Conservation (phyloP, 1,140 invertebrate species). For the Drosophila biarmipes region DNA sequence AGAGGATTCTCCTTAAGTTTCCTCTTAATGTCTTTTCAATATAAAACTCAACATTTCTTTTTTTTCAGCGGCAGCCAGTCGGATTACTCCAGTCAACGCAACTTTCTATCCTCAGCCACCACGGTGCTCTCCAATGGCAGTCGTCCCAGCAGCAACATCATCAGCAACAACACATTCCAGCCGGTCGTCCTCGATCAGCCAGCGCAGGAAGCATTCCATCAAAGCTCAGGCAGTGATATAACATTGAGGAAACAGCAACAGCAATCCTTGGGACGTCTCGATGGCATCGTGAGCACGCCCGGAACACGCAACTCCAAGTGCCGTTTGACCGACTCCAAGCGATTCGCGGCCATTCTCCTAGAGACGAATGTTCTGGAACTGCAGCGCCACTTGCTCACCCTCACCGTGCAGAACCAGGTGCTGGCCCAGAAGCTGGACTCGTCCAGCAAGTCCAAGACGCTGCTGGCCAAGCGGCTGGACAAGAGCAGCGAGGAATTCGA, state of each 20-base stretch:
- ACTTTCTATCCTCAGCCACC: slow-evolving; percentile 80
- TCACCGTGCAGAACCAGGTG: slow-evolving; percentile 94
- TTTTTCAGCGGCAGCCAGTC: slow-evolving; percentile 69
- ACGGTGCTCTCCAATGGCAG: slow-evolving; percentile 80
- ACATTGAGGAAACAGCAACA: slow-evolving; percentile 40
- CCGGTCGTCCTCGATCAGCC: slow-evolving; percentile 74
- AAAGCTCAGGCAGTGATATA: slow-evolving; percentile 82
- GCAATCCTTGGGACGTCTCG: slow-evolving; percentile 85
- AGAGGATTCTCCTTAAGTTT: not conserved
- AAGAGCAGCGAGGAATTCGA: slow-evolving; percentile 91
- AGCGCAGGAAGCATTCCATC: slow-evolving; percentile 79
- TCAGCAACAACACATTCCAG: slow-evolving; percentile 75
- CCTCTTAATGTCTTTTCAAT: not conserved
- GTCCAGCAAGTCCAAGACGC: slow-evolving; percentile 87
- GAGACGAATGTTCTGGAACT: slow-evolving; percentile 92
- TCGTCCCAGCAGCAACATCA: slow-evolving; percentile 51
- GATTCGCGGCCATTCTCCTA: slow-evolving; percentile 92
- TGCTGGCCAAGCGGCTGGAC: slow-evolving; percentile 89
- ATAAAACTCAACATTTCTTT: not conserved
- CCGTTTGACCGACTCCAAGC: slow-evolving; percentile 87
- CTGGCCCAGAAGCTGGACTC: slow-evolving; percentile 89
- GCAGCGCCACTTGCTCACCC: slow-evolving; percentile 92
- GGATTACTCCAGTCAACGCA: slow-evolving; percentile 81
- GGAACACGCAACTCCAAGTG: slow-evolving; percentile 85
- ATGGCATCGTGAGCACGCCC: slow-evolving; percentile 86